phyloP scores from a whole-genome alignment of 2,888 invertebrate species.

The Caenorhabditis sinica region DNA sequence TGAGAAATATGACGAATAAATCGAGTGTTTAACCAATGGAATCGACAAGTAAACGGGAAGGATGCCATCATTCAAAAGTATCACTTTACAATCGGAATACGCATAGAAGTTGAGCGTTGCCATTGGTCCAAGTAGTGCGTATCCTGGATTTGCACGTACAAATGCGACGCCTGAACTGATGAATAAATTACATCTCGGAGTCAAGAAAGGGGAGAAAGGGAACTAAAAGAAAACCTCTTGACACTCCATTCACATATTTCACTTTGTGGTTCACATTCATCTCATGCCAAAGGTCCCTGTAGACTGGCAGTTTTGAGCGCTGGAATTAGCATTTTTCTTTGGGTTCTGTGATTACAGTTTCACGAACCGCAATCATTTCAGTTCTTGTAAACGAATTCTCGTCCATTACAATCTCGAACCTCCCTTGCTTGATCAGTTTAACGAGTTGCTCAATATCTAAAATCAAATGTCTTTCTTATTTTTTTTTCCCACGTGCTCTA shows the following conservation, averaged over 20 bases:
- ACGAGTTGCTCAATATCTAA: slow-evolving; percentile 76
- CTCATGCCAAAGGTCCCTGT: slow-evolving; percentile 76
- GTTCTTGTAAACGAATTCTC: slow-evolving; percentile 69
- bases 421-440: slow-evolving; percentile 70
- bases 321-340: slow-evolving; percentile 41
- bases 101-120: slow-evolving; percentile 76
- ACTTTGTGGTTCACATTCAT: slow-evolving; percentile 74
- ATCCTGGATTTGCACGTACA: slow-evolving; percentile 67
- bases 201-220: too few species aligned
- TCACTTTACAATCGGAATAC: slow-evolving; percentile 73
- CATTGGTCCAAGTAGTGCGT: slow-evolving; percentile 77
- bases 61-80: slow-evolving; percentile 74
- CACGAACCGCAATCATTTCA: slow-evolving; percentile 16
- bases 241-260: slow-evolving; percentile 73
- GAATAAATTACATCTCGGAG: slow-evolving; percentile 26
- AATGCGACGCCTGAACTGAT: slow-evolving; percentile 69
- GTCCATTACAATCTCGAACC: slow-evolving; percentile 77
- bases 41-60: slow-evolving; percentile 78
- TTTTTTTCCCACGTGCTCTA: not conserved
- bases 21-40: slow-evolving; percentile 69
- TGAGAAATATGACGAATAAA: slow-evolving; percentile 73
- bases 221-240: slow-evolving; percentile 59
- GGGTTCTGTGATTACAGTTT: too few species aligned
- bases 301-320: slow-evolving; percentile 69
- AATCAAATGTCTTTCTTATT: slow-evolving; percentile 18